Conservation (phyloP, 2,888 invertebrate genomes). For the Steinernema scapterisci region DNA sequence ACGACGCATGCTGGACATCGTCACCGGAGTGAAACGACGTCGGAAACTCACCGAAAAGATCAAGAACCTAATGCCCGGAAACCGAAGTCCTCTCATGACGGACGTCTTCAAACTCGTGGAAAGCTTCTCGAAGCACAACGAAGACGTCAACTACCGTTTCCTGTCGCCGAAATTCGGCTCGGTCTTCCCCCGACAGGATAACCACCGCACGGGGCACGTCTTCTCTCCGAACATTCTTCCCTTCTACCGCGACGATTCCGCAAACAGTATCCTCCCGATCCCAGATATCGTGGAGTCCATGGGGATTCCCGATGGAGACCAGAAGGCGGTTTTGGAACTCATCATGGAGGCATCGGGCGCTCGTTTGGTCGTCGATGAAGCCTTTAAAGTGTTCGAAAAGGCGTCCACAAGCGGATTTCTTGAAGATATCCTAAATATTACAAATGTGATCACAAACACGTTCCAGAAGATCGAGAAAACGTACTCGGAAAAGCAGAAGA, state of each 20-base stretch:
- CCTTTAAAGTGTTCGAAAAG: slow-evolving; percentile 39
- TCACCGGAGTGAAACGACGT: slow-evolving; percentile 43
- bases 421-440: slow-evolving; percentile 49
- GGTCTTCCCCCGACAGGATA: slow-evolving; percentile 45
- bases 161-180: slow-evolving; percentile 55
- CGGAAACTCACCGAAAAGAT: slow-evolving; percentile 39
- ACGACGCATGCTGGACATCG: slow-evolving; percentile 51
- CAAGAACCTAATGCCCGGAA: slow-evolving; percentile 44
- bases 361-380: slow-evolving; percentile 54
- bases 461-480: slow-evolving; percentile 43
- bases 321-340: slow-evolving; percentile 48
- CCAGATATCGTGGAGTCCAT: slow-evolving; percentile 49
- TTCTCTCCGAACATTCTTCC: slow-evolving; percentile 55
- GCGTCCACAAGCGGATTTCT: slow-evolving; percentile 41
- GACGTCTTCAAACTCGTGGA: slow-evolving; percentile 49
- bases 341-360: slow-evolving; percentile 56
- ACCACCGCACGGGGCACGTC: slow-evolving; percentile 35
- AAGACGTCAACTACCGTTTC: slow-evolving; percentile 49
- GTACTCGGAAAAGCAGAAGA: slow-evolving; percentile 42
- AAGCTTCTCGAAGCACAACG: slow-evolving; percentile 45
- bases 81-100: slow-evolving; percentile 37
- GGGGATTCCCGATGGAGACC: slow-evolving; percentile 45
- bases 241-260: slow-evolving; percentile 51
- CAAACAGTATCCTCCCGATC: slow-evolving; percentile 45
- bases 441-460: slow-evolving; percentile 40